phyloP scores from a whole-genome alignment of 2,113 vertebrate genomes.

The Diadophis punctatus region DNA sequence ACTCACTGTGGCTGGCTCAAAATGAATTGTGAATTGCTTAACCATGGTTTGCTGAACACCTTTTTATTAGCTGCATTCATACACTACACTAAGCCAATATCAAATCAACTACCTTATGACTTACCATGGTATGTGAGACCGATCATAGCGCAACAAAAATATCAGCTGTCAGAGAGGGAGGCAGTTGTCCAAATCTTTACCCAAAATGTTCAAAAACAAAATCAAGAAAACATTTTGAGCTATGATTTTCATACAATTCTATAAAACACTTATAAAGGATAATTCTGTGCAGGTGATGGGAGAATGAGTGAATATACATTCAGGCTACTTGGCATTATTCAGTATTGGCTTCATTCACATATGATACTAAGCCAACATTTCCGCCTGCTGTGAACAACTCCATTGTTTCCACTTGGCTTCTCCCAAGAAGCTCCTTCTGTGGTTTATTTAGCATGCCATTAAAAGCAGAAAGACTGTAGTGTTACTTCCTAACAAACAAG shows the following conservation, averaged over 20 bases:
- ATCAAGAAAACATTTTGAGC: not conserved
- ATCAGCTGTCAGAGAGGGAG: not conserved
- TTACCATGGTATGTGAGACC: not conserved
- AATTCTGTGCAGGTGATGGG: not conserved
- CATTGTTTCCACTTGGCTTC: not conserved
- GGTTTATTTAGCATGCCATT: not conserved
- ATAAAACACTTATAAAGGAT: not conserved
- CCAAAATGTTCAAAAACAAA: not conserved
- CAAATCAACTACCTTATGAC: not conserved
- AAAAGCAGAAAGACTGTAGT: not conserved
- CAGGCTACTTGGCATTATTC: not conserved
- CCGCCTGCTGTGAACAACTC: not conserved
- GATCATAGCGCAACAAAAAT: not conserved
- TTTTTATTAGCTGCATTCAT: not conserved
- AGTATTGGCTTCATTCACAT: not conserved
- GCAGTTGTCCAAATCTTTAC: not conserved
- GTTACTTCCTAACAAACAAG: not conserved
- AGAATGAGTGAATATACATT: not conserved
- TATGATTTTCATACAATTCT: not conserved
- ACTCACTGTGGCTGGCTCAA: not conserved
- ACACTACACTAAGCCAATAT: not conserved
- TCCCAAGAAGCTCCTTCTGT: not conserved
- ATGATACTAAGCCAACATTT: not conserved
- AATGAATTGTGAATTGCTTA: not conserved
- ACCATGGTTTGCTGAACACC: not conserved